phyloP scores from a whole-genome alignment of 2,113 vertebrate genomes.

The Australoheros scitulus region DNA sequence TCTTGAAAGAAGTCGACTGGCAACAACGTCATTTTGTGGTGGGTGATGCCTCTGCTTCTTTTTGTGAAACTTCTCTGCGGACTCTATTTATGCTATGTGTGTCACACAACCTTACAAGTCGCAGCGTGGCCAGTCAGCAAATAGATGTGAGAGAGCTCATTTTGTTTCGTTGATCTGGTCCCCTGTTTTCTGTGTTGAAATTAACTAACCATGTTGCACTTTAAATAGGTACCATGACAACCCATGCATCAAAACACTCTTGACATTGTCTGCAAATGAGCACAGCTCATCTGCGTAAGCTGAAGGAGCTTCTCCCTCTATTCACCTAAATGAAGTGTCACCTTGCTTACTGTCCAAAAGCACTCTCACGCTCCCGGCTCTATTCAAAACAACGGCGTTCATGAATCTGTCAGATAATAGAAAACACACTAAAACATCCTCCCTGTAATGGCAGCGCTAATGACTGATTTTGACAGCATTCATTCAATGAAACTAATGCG shows the following conservation, averaged over 20 bases:
- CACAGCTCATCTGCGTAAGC: constrained; percentile 49
- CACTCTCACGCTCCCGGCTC: constrained; percentile 33
- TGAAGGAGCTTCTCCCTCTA: constrained; percentile 46
- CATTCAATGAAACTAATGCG: constrained; percentile 41
- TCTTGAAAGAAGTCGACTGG: constrained; percentile 92
- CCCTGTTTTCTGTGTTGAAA: constrained; percentile 34
- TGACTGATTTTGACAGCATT: constrained; percentile 12
- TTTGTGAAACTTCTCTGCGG: neutral
- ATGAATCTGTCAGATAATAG: constrained; percentile 47
- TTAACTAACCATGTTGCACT: constrained; percentile 47
- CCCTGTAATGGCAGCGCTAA: constrained; percentile 16
- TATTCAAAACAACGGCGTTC: constrained; percentile 38
- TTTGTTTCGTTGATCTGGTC: constrained; percentile 44
- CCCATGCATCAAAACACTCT: constrained; percentile 68
- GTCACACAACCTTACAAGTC: neutral
- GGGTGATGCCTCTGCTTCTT: constrained; percentile 59
- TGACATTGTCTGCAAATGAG: constrained; percentile 70
- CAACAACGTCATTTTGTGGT: constrained; percentile 97
- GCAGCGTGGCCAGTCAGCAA: neutral
- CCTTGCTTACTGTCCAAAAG: constrained; percentile 46
- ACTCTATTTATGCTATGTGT: neutral
- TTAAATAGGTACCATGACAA: constrained; percentile 75
- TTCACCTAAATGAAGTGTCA: constrained; percentile 64
- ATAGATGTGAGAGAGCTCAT: constrained; percentile 4
- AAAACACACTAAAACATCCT: constrained; percentile 60